phyloP scores from a whole-genome alignment of 2,888 invertebrate genomes.

The Myopa tessellatipennis region DNA sequence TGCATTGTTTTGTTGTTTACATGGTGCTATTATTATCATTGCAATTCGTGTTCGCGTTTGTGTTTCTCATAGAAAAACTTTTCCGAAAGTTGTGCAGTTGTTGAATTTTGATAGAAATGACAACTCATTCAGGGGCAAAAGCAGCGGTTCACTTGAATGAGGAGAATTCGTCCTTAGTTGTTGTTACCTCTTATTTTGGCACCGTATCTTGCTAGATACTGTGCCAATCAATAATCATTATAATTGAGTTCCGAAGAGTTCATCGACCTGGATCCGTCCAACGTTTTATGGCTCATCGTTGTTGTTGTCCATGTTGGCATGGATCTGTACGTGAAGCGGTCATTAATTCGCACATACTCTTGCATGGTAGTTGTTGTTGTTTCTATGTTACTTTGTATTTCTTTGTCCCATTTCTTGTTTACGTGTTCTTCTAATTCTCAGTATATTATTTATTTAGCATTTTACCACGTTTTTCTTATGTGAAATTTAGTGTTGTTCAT shows the following conservation, averaged over 20 bases:
- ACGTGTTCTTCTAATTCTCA: too few species aligned
- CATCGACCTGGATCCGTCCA: conserved; percentile 13
- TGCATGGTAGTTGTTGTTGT: not conserved
- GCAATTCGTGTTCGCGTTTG: not conserved
- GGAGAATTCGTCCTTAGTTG: not conserved
- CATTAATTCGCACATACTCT: conserved; percentile 3
- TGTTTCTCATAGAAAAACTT: not conserved
- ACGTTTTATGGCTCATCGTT: not conserved
- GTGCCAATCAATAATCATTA: not conserved
- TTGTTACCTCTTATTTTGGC: not conserved
- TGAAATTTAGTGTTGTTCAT: not conserved
- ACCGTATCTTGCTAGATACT: not conserved
- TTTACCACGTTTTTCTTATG: too few species aligned
- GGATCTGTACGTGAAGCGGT: not conserved
- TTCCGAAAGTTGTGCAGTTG: not conserved
- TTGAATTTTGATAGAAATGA: not conserved
- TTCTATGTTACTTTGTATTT: not conserved
- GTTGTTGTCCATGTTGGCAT: not conserved
- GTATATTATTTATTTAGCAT: too few species aligned
- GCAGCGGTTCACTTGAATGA: too few species aligned
- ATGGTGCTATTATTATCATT: not conserved
- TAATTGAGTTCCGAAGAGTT: conserved; percentile 20
- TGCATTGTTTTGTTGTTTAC: not conserved
- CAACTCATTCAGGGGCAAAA: not conserved
- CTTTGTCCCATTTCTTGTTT: too few species aligned